Evolutionary conservation across 2,888 invertebrate species (phyloP).

Genomic region (Enchytraeus crypticus): DNA sequence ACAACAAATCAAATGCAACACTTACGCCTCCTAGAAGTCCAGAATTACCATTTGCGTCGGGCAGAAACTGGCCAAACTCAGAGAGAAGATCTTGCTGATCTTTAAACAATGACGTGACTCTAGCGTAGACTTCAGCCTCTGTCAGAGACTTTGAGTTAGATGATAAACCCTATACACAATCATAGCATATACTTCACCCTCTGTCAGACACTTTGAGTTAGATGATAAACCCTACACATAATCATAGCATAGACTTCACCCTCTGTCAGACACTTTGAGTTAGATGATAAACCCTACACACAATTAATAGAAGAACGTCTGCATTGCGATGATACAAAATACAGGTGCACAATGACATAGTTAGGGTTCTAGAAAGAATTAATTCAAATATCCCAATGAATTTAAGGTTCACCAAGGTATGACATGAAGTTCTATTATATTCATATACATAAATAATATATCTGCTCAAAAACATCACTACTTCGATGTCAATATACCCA

Average conservation of each 20-base stretch:
- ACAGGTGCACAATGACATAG: too few relatives aligned
- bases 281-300: not conserved
- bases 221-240: not conserved
- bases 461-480: too few relatives aligned
- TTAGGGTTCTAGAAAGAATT: too few relatives aligned
- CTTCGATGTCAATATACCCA: too few relatives aligned
- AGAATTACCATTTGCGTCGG: conserved; percentile 65
- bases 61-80: conserved; percentile 95
- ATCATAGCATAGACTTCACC: conserved; percentile 72
- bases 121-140: conserved; percentile 83
- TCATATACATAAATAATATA: too few relatives aligned
- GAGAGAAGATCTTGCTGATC: conserved; percentile 90
- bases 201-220: conserved; percentile 57
- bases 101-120: conserved; percentile 77
- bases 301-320: too few relatives aligned
- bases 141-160: conserved; percentile 54
- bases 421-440: too few relatives aligned
- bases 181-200: conserved; percentile 77
- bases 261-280: conserved; percentile 61
- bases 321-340: too few relatives aligned
- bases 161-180: not conserved
- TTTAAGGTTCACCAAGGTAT: too few relatives aligned
- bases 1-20: too few relatives aligned
- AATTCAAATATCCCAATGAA: too few relatives aligned
- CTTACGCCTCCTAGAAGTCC: conserved; percentile 3